A percentile compares a stretch with the other conserved stretches of the same genome.
These are phyloP conservation scores for Carassius carassius DNA, from an alignment of 2,113 vertebrate genomes.

Conservation along the genomic window DNA sequence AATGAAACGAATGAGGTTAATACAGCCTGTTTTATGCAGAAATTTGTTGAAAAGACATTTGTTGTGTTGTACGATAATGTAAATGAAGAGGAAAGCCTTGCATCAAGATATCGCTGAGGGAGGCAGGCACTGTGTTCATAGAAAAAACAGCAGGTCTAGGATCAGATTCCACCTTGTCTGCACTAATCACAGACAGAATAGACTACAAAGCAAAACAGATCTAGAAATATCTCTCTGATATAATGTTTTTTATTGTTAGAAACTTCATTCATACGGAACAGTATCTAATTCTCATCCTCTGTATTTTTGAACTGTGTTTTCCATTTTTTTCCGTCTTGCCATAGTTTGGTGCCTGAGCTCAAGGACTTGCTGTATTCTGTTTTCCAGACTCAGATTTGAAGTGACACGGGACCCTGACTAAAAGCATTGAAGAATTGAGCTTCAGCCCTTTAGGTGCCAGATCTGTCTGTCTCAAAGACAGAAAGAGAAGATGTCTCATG, in stretches of 20 bases:
- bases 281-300: not conserved
- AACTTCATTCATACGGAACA: not conserved
- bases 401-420: conserved; percentile 6
- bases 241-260: not conserved
- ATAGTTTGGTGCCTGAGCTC: conserved; percentile 23
- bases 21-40: conserved; percentile 48
- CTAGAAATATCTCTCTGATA: conserved; percentile 16
- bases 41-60: no score
- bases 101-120: conserved; percentile 9
- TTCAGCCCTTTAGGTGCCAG: conserved; percentile 32
- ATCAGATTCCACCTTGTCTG: conserved; percentile 2
- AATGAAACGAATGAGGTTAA: conserved; percentile 51
- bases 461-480: conserved; percentile 18
- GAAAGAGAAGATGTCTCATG: conserved; percentile 29
- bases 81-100: conserved; percentile 30
- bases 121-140: conserved; percentile 9
- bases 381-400: conserved; percentile 34
- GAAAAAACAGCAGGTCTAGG: conserved; percentile 8
- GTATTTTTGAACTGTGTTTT: no score
- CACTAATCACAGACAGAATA: conserved; percentile 18
- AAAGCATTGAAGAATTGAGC: conserved; percentile 49
- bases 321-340: not conserved
- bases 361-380: conserved; percentile 35
- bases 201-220: conserved; percentile 15
- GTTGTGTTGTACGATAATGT: conserved; percentile 43